Evolutionary conservation across 2,113 vertebrate species (phyloP).

Genomic region (Erythrocercus mccallii): DNA sequence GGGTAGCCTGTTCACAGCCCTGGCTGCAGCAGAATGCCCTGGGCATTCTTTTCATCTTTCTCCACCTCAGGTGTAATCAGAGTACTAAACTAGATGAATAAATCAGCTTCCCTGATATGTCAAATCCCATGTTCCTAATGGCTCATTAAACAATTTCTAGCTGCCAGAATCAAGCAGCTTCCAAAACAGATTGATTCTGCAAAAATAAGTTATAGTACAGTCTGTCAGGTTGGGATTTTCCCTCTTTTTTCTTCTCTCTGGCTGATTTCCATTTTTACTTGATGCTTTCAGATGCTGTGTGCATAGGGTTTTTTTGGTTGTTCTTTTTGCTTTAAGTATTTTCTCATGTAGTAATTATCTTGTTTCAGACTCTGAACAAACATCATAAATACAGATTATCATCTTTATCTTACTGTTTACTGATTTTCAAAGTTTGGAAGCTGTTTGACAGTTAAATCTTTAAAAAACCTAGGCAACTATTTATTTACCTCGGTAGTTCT

Average conservation of each 20-base stretch:
- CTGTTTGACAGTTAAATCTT: neutral
- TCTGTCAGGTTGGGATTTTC: conserved; percentile 11
- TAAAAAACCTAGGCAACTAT: neutral
- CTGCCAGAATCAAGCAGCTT: conserved; percentile 9
- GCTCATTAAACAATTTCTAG: conserved; percentile 24
- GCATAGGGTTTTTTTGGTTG: neutral
- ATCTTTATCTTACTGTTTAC: neutral
- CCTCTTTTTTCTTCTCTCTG: neutral
- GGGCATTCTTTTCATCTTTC: neutral
- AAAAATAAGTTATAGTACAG: neutral
- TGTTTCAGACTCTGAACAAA: neutral
- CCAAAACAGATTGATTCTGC: conserved; percentile 20
- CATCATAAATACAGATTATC: neutral
- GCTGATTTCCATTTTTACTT: neutral
- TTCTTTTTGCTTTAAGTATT: neutral
- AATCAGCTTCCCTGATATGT: neutral
- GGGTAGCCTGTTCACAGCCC: neutral
- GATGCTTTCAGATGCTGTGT: neutral
- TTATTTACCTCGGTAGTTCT: neutral
- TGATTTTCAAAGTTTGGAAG: neutral
- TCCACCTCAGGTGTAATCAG: neutral
- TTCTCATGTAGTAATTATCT: neutral
- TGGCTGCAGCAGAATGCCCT: neutral
- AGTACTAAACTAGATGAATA: neutral
- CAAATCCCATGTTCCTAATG: neutral